phyloP scores from a whole-genome alignment of 2,797 vertebrate species.

The Tangara arthus region DNA sequence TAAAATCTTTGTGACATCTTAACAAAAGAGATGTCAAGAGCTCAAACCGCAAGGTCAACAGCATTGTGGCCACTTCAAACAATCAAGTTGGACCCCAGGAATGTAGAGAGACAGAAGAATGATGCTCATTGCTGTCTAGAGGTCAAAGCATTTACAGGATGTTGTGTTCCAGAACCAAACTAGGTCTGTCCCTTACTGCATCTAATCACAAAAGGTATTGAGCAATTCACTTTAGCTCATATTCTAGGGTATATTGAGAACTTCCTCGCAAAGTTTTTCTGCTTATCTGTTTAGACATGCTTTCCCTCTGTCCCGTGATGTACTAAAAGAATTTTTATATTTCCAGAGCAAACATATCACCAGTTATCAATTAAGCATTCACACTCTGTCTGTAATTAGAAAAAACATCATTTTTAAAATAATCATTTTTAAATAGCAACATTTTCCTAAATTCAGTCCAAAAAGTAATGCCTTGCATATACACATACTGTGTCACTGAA shows the following conservation, averaged over 20 bases:
- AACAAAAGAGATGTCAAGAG: constrained; percentile 70
- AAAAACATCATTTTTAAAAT: not conserved
- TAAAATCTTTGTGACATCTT: constrained; percentile 75
- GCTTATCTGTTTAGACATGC: not conserved
- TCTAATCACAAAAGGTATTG: not conserved
- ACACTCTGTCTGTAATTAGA: not conserved
- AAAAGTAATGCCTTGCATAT: not conserved
- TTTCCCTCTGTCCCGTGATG: not conserved
- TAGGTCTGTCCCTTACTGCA: not conserved
- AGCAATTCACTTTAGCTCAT: not conserved
- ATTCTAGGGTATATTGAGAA: not conserved
- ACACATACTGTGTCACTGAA: not conserved
- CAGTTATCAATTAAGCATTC: not conserved
- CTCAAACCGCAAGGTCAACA: constrained; percentile 71
- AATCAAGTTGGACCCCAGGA: constrained; percentile 52
- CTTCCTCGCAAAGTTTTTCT: not conserved
- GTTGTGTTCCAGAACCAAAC: not conserved
- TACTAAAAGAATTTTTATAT: not conserved
- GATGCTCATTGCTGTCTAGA: not conserved
- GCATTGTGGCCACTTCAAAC: constrained; percentile 68
- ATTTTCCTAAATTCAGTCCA: not conserved
- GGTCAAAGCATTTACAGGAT: constrained; percentile 16
- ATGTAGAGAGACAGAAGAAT: constrained; percentile 50
- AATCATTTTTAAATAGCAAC: not conserved
- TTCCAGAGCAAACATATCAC: not conserved